phyloP scores from a whole-genome alignment of 1,140 invertebrate species.

The Muscidifurax raptorellus region DNA sequence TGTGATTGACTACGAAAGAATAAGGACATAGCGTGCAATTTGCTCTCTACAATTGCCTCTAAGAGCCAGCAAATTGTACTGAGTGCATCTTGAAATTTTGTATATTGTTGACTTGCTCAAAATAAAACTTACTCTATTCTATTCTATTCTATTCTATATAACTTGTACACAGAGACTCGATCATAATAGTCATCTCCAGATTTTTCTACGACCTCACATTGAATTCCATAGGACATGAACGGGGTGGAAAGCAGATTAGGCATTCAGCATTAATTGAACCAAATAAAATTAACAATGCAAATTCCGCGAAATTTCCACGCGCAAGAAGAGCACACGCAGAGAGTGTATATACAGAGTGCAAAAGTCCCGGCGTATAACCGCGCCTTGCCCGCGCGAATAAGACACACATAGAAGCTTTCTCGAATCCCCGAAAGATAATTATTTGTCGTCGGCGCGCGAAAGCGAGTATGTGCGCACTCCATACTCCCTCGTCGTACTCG shows the following conservation, averaged over 20 bases:
- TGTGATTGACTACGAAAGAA: too few species aligned
- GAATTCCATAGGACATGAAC: background rate
- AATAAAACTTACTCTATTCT: too few species aligned
- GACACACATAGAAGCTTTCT: background rate
- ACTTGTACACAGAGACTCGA: too few species aligned
- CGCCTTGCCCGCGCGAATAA: background rate
- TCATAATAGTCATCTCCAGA: too few species aligned
- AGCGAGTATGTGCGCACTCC: background rate
- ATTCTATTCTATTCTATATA: too few species aligned
- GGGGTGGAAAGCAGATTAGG: background rate
- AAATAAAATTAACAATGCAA: slow-evolving; percentile 3
- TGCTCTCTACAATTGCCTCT: too few species aligned
- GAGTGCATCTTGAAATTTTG: too few species aligned
- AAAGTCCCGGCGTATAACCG: background rate
- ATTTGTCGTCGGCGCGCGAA: background rate
- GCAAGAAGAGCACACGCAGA: background rate
- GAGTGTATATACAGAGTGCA: background rate
- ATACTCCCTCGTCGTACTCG: background rate
- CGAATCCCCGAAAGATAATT: background rate
- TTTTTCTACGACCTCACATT: too few species aligned
- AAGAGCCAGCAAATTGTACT: too few species aligned
- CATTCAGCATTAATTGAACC: background rate
- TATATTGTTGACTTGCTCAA: too few species aligned
- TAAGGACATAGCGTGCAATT: too few species aligned
- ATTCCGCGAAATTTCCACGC: background rate